Percentiles rank a stretch among this genome's conserved stretches.
These are phyloP conservation scores for Denticeps clupeoides DNA, from an alignment of 2,797 vertebrate genomes.

Conservation along the genomic window DNA sequence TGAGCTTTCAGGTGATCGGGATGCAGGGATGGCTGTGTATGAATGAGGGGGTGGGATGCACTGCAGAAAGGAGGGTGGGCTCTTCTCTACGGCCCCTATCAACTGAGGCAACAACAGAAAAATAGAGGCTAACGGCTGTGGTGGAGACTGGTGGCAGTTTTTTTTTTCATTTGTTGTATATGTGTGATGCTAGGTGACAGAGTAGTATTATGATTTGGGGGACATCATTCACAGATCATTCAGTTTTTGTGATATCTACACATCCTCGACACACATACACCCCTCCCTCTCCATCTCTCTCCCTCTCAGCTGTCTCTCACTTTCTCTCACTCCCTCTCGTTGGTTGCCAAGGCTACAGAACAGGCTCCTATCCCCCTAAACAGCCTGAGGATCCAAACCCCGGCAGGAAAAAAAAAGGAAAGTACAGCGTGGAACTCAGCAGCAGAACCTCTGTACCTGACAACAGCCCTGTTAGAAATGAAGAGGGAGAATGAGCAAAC, in stretches of 20 bases:
- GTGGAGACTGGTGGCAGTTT: too few relatives aligned
- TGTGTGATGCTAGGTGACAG: slow-evolving; percentile 2
- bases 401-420: slow-evolving; percentile 54
- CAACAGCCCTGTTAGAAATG: slow-evolving; percentile 13
- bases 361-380: slow-evolving; percentile 66
- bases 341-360: slow-evolving; percentile 64
- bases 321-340: too few relatives aligned
- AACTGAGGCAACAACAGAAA: too few relatives aligned
- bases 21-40: too few relatives aligned
- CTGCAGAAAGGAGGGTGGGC: too few relatives aligned
- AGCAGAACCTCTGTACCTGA: slow-evolving; percentile 17
- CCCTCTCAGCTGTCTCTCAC: background rate
- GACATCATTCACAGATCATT: slow-evolving; percentile 3
- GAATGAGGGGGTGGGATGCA: too few relatives aligned
- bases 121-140: too few relatives aligned
- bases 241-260: slow-evolving; percentile 5
- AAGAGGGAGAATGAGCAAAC: background rate
- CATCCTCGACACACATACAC: slow-evolving; percentile 3
- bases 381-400: slow-evolving; percentile 49
- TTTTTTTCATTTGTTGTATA: too few relatives aligned
- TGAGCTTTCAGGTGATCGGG: too few relatives aligned
- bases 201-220: background rate
- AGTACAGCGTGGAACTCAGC: slow-evolving; percentile 25
- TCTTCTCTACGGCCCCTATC: too few relatives aligned
- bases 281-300: background rate